phyloP scores from a whole-genome alignment of 2,113 vertebrate genomes.

The Seriola quinqueradiata region DNA sequence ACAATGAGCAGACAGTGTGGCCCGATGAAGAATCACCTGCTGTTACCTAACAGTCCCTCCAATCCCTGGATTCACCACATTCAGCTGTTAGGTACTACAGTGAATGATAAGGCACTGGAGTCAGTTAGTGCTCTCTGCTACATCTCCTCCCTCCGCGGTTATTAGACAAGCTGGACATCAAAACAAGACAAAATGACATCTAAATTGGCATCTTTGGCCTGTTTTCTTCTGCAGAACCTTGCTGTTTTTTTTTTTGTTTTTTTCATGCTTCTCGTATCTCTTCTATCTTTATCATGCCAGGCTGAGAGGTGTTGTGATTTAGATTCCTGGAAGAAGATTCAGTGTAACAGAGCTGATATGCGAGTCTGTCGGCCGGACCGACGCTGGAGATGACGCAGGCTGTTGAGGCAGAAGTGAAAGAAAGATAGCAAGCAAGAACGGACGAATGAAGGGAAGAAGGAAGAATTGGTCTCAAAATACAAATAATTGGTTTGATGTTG shows the following conservation, averaged over 20 bases:
- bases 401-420: not conserved
- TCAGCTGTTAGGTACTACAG: slow-evolving; percentile 29
- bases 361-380: not conserved
- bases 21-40: slow-evolving; percentile 59
- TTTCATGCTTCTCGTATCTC: slow-evolving; percentile 19
- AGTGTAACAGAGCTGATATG: slow-evolving; percentile 25
- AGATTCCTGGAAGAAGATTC: slow-evolving; percentile 15
- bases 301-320: slow-evolving; percentile 36
- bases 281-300: slow-evolving; percentile 19
- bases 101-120: slow-evolving; percentile 55
- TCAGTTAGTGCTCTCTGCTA: slow-evolving; percentile 47
- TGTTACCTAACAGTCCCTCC: slow-evolving; percentile 33
- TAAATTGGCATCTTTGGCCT: slow-evolving; percentile 64
- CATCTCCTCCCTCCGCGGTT: slow-evolving; percentile 46
- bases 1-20: slow-evolving; percentile 24
- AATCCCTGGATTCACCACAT: slow-evolving; percentile 33
- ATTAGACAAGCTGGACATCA: slow-evolving; percentile 60
- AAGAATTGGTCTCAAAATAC: not conserved
- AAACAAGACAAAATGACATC: slow-evolving; percentile 65
- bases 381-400: slow-evolving; percentile 3
- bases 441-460: not conserved
- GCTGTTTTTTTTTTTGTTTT: not conserved
- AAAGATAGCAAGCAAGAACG: not conserved
- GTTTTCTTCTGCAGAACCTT: slow-evolving; percentile 37
- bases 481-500: slow-evolving; percentile 25